Evolutionary conservation across 2,888 invertebrate species (phyloP), one percentile per base, ranked within the genome.

Genomic region (Tyria jacobaeae): DNA sequence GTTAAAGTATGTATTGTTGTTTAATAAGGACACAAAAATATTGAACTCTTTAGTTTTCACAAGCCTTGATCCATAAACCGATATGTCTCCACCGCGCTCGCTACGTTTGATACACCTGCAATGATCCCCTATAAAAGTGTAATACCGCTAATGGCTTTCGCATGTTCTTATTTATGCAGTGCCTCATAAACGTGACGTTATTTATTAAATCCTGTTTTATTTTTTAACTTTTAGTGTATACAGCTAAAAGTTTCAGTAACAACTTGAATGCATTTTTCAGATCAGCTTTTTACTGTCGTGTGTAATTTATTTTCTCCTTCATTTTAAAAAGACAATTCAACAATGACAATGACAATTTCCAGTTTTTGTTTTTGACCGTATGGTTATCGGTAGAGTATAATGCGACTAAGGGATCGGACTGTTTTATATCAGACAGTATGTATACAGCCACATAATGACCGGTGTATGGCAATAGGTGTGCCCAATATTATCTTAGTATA

Each of bases 141-240:
- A 90, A 91, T 91, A 91, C 86, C 84, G 83, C 88, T 92, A 92
- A 92, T 91, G 89, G 90, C 82, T 76, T 90, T 91, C 84, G 85
- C 89, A 86, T 92, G 92, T 91, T 86, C 88, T 87, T 88, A 88
- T 91, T 88, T 91, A 88, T 90, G 89, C 82, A 81, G 79, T 82
- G 70, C 83, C 85, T 88, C 87, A 84, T 92, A 90, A 92, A 90
- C 78, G 48, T 48, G 27, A 60, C 67, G 77, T 86, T 85, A 90
- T 90, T 89, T 88, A 89, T 89, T 80, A 82, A 82, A 76, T 82
- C 69, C 76, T 68, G 75, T 66, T 82, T 81, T 76, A 86, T 87
- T 88, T 84, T 89, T 88, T 87, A 85, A 86, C 83, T 87, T 85
- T 81, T 79, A 73, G 78, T 77, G 62, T 59, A n/a, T n/a, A 21